Percentiles rank a stretch among this genome's conserved stretches.
Evolutionary conservation across 2,888 invertebrate species (phyloP).

Genomic region (Holacanthella duospinosa): DNA sequence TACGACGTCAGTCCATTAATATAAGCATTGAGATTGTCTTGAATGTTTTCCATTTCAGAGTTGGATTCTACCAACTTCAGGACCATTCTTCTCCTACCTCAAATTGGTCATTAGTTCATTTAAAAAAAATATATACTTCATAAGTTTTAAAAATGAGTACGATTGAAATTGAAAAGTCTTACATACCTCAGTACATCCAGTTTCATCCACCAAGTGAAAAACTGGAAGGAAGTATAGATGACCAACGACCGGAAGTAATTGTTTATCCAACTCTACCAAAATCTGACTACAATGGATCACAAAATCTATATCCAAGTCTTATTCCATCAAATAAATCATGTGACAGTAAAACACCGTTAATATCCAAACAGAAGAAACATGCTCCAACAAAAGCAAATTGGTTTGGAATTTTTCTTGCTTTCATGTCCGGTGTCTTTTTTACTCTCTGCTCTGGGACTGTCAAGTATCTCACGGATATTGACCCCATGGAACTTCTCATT

Average conservation of each 20-base stretch:
- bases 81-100: background rate
- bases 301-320: slow-evolving; percentile 31
- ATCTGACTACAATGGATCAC: slow-evolving; percentile 13
- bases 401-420: slow-evolving; percentile 43
- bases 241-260: slow-evolving; percentile 19
- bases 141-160: background rate
- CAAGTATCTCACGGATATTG: slow-evolving; percentile 43
- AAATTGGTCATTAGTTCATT: background rate
- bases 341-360: slow-evolving; percentile 24
- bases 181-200: slow-evolving; percentile 37
- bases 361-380: slow-evolving; percentile 28
- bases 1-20: background rate
- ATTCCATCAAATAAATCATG: slow-evolving; percentile 12
- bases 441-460: slow-evolving; percentile 45
- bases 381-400: slow-evolving; percentile 35
- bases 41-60: background rate
- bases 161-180: slow-evolving; percentile 25
- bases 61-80: background rate
- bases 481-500: slow-evolving; percentile 44
- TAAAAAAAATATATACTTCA: background rate
- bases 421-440: slow-evolving; percentile 46
- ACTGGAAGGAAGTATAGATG: background rate
- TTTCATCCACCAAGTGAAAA: slow-evolving; percentile 14
- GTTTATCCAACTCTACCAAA: slow-evolving; percentile 21
- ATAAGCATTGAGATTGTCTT: background rate